A percentile compares a stretch with the other conserved stretches of the same genome.
Evolutionary conservation across 1,140 invertebrate species (phyloP).

Genomic region (Scylla paramamosain): DNA sequence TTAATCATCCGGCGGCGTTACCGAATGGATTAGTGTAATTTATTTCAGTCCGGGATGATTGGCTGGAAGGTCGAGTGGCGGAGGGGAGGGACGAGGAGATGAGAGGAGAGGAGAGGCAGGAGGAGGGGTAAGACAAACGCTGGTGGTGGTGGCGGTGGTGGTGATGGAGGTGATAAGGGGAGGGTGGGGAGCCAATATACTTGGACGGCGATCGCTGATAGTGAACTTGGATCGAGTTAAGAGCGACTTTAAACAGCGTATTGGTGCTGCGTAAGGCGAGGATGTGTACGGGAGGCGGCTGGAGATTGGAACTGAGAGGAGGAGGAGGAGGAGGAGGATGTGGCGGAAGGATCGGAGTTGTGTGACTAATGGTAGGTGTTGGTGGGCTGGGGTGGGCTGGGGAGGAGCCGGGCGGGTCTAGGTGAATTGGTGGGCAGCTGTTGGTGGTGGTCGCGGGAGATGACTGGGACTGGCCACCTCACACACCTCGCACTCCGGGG

Average conservation of each 20-base stretch:
- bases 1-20: slow-evolving; percentile 19
- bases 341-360: neutral
- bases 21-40: neutral
- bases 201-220: neutral
- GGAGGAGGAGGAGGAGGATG: neutral
- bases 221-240: neutral
- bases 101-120: neutral
- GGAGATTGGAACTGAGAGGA: neutral
- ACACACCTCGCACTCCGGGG: neutral
- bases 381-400: neutral
- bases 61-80: neutral
- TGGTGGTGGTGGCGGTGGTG: neutral
- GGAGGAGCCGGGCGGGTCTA: neutral
- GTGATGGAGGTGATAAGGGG: neutral
- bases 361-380: neutral
- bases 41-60: slow-evolving; percentile 25
- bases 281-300: neutral
- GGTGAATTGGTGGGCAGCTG: neutral
- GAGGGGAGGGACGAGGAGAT: neutral
- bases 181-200: neutral
- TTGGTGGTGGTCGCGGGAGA: neutral
- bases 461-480: neutral
- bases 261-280: neutral
- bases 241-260: neutral
- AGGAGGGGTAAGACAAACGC: neutral